Evolutionary conservation across 2,888 invertebrate species (phyloP).

Genomic region (Corythucha ciliata): DNA sequence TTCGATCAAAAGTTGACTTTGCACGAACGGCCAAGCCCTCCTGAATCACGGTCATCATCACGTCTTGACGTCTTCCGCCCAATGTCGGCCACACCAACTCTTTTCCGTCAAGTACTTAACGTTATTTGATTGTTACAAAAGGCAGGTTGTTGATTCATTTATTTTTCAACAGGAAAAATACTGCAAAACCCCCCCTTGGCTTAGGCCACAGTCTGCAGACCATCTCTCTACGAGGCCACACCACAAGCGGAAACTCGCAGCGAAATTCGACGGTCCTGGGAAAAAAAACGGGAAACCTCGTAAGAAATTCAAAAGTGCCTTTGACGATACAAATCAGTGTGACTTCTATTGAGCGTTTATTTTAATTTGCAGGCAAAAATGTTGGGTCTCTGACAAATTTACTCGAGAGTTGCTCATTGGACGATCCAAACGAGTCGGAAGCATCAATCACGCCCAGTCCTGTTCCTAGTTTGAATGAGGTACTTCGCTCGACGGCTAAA

Average conservation of each 20-base stretch:
- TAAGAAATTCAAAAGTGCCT: slow-evolving; percentile 3
- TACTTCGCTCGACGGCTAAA: slow-evolving; percentile 25
- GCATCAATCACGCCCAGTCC: slow-evolving; percentile 32
- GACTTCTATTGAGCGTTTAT: neutral
- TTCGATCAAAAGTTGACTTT: slow-evolving; percentile 22
- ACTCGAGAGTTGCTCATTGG: slow-evolving; percentile 31
- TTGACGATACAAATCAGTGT: neutral
- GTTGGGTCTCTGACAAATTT: slow-evolving; percentile 30
- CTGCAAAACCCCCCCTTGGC: slow-evolving; percentile 31
- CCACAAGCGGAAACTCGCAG: slow-evolving; percentile 31
- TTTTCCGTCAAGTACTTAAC: slow-evolving; percentile 31
- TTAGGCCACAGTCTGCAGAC: slow-evolving; percentile 36
- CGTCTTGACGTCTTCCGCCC: slow-evolving; percentile 31
- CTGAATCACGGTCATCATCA: slow-evolving; percentile 24
- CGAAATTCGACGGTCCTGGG: slow-evolving; percentile 30
- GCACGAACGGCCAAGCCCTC: slow-evolving; percentile 25
- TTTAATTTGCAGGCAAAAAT: slow-evolving; percentile 25
- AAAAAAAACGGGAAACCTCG: slow-evolving; percentile 21
- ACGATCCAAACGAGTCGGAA: slow-evolving; percentile 32
- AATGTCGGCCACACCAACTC: slow-evolving; percentile 36
- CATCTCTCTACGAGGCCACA: slow-evolving; percentile 27
- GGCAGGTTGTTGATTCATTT: slow-evolving; percentile 2
- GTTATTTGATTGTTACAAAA: neutral
- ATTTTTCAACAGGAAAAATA: slow-evolving; percentile 25
- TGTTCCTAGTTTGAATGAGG: slow-evolving; percentile 27